Base-by-base conservation (phyloP, 2,888 invertebrate genomes). In the Athalia cordata region DNA sequence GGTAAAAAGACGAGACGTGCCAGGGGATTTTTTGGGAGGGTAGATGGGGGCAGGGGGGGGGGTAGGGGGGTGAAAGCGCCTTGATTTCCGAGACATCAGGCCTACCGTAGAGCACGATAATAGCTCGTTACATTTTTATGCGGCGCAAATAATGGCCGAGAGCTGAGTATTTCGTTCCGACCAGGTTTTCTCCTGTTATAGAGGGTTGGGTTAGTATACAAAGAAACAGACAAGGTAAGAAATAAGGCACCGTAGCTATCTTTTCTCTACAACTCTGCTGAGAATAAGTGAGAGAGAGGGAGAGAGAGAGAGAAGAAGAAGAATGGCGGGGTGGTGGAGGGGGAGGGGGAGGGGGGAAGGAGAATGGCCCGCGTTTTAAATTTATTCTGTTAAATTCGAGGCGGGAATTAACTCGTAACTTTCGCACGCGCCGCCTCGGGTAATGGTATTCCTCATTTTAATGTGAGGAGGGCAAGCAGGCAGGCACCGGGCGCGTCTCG, bases 111-210 rank as follows among this genome's bases (percentile, higher is more conserved):
- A n/a, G 7, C 62, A 57, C 70, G 70, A 72, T 72, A 72, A 72
- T 72, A 72, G 72, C 72, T 72, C 72, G 72, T 72, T 72, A 72
- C 47, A 72, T 72, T 72, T 72, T 72, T 72, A 72, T 72, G 59
- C 59, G 43, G 9, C 29, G 72, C 9, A 72, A 72, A 72, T 72
- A 72, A 72, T 72, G 72, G 59, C 72, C 72, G 3, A 55, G 55
- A 55, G 55, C 29, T 29, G 29, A 29, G 29, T 29, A 29, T 29
- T 29, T 29, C 29, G 29, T 29, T 29, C 29, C 29, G 29, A 29
- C 29, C 29, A 29, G 29, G 29, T 29, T 29, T 29, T 29, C 29
- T 29, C 29, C 29, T 29, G 1, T n/a, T n/a, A n/a, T 2, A 29
- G 29, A 29, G 29, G 29, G 29, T 29, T 29, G 29, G 29, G 29